Evolutionary conservation across 2,888 invertebrate species (phyloP), one percentile per base, ranked within the genome.

Genomic region (Drosophila histrio): DNA sequence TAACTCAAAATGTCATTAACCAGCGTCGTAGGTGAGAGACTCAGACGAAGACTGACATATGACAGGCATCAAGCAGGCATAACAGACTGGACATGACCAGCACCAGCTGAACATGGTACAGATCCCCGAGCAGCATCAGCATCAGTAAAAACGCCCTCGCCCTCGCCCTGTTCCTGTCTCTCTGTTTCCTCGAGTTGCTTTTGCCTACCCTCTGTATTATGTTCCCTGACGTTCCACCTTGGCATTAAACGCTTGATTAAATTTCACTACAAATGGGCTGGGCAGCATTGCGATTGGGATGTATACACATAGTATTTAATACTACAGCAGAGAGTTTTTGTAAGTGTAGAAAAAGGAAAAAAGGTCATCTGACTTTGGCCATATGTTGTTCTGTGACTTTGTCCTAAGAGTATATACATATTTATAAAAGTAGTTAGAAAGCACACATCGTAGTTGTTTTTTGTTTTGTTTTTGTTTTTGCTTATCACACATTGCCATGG

Each of bases 161-260:
- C 63, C 71, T 57, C 64, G 34, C 50, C 64, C 50, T 53, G 50
- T 32, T 60, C 17, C 57, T 52, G 13, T 38, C 63, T 63, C 73
- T 57, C 67, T 41, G 56, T 58, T 46, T 47, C 34, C 56, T 71
- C 32, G 26, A 15, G 7, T 24, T 49, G 65, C 65, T 57, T 57
- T 76, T 54, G 60, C 36, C 69, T 52, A 11, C 44, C 24, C 39
- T 39, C 43, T 72, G 76, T 81, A 87, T 85, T 77, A 79, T 83
- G 66, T 88, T 89, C 82, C 69, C 60, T 67, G 83, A 71, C 72
- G 87, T 87, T 87, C 87, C 85, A 87, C 79, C 87, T 73, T 77
- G 76, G 86, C 89, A 84, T 88, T 88, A 89, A 88, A 88, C 88
- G 88, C 89, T 88, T 89, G 88, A 88, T 88, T 88, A 88, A 88